Conservation (phyloP, 2,888 invertebrate genomes). For the Lithophane ornitopus region DNA sequence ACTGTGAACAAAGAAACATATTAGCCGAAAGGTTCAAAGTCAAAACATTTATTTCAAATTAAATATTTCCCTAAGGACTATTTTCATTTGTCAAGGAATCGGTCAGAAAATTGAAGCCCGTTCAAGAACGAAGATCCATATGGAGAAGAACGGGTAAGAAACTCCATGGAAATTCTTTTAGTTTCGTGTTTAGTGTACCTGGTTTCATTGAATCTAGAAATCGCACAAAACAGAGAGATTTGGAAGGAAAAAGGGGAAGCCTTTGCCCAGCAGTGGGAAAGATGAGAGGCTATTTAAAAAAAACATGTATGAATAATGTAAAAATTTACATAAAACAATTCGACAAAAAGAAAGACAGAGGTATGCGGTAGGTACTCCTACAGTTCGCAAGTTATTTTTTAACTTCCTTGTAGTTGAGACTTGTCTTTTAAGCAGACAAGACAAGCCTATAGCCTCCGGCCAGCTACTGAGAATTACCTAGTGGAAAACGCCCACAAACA, state of each 20-base stretch:
- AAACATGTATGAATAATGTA: background rate
- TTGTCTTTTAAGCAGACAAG: too few species aligned
- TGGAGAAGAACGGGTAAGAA: too few species aligned
- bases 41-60: background rate
- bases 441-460: background rate
- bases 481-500: background rate
- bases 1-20: constrained; percentile 78
- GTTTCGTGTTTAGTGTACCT: too few species aligned
- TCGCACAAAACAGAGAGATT: too few species aligned
- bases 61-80: background rate
- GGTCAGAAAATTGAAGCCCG: background rate
- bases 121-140: background rate
- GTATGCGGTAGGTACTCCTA: background rate
- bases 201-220: too few species aligned
- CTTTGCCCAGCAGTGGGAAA: too few species aligned
- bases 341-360: background rate
- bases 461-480: background rate
- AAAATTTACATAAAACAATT: background rate
- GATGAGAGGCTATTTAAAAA: too few species aligned
- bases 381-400: background rate
- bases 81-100: background rate
- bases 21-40: background rate
- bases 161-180: too few species aligned
- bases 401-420: background rate
- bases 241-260: too few species aligned